Percentiles rank a stretch among this genome's conserved stretches.
Conservation (phyloP, 92 coral and sea anemone genomes). For the Phymanthus crucifer region DNA sequence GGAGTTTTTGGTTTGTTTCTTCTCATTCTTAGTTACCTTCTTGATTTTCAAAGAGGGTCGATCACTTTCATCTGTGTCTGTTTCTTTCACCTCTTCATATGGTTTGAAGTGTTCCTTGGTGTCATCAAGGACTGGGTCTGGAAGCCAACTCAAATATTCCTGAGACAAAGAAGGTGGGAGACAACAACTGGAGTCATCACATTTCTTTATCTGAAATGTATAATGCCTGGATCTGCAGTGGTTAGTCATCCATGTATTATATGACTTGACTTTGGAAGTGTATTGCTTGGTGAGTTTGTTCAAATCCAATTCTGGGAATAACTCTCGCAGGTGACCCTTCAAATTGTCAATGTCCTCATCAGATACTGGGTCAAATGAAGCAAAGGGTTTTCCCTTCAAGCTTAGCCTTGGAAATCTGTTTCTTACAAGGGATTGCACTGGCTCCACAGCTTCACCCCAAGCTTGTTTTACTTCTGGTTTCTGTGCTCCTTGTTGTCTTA, state of each 20-base stretch:
- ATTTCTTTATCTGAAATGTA: slow-evolving; percentile 50
- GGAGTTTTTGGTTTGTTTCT: too few relatives aligned
- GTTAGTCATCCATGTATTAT: slow-evolving; percentile 31
- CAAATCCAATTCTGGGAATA: slow-evolving; percentile 43
- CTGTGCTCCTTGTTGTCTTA: slow-evolving; percentile 37
- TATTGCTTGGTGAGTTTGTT: slow-evolving; percentile 41
- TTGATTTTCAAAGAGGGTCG: slow-evolving; percentile 30
- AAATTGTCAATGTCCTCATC: slow-evolving; percentile 28
- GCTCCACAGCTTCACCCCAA: slow-evolving; percentile 29
- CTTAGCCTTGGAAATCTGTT: slow-evolving; percentile 38
- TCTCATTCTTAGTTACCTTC: slow-evolving; percentile 20
- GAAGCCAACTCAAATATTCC: slow-evolving; percentile 47
- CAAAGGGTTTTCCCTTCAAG: slow-evolving; percentile 40
- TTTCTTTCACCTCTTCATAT: slow-evolving; percentile 28
- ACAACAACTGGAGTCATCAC: slow-evolving; percentile 39
- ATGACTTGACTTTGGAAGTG: slow-evolving; percentile 27
- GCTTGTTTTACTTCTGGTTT: slow-evolving; percentile 35
- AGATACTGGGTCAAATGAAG: slow-evolving; percentile 20
- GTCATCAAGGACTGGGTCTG: slow-evolving; percentile 49
- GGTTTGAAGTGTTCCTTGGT: slow-evolving; percentile 43
- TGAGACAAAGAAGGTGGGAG: slow-evolving; percentile 25
- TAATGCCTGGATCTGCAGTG: slow-evolving; percentile 53
- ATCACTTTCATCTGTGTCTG: slow-evolving; percentile 39
- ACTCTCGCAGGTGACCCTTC: slow-evolving; percentile 15
- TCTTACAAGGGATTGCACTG: slow-evolving; percentile 32